Conservation (phyloP, 2,888 invertebrate genomes). For the Pachliopta kotzebuea region DNA sequence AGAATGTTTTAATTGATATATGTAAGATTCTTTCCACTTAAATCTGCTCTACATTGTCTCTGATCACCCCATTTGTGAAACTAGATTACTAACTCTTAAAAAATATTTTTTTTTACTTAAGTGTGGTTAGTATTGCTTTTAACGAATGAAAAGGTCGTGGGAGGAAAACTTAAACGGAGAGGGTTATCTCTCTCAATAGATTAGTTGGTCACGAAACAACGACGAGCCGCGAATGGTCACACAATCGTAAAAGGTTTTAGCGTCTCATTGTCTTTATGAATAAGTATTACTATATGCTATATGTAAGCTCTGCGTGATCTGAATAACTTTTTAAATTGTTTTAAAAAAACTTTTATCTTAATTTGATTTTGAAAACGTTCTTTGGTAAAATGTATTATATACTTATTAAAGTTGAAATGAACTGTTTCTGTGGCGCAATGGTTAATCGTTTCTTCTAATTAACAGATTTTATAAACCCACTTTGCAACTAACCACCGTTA, state of each 20-base stretch:
- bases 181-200: conserved; percentile 24
- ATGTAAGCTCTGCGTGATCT: background rate
- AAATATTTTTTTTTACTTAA: background rate
- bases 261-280: conserved; percentile 10
- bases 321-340: background rate
- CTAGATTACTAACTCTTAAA: background rate
- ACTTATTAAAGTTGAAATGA: background rate
- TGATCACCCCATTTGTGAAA: too few relatives aligned
- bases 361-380: background rate
- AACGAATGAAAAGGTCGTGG: conserved; percentile 18
- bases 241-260: conserved; percentile 23
- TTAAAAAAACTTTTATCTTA: background rate
- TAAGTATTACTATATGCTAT: conserved; percentile 13
- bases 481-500: too few relatives aligned
- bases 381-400: background rate
- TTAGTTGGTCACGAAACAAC: conserved; percentile 27
- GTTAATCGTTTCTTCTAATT: too few relatives aligned
- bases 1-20: background rate
- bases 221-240: conserved; percentile 15
- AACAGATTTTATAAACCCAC: too few relatives aligned
- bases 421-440: too few relatives aligned
- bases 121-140: background rate
- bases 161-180: conserved; percentile 17
- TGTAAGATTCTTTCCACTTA: background rate
- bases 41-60: too few relatives aligned